Base-by-base conservation (phyloP, 2,888 invertebrate species). In the Ferdinandea cuprea region DNA sequence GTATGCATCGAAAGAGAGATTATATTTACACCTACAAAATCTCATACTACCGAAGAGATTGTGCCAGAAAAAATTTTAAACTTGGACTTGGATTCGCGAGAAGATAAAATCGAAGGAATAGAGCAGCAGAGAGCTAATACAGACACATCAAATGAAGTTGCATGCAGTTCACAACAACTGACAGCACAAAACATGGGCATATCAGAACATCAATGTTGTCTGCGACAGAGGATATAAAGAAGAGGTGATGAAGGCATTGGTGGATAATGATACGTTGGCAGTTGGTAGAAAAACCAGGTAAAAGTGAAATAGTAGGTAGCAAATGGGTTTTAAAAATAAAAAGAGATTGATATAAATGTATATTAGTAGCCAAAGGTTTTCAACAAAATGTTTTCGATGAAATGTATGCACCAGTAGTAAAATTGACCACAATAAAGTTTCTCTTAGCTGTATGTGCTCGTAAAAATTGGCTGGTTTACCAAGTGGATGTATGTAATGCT, bases 401-500 rank as follows among this genome's bases (percentile, higher is more conserved):
- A 17, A 21, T 32, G 3, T 32, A 32, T 11, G 40, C 46, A 19
- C 46, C 11, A 9, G 15, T 15, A 40, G 46, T 61, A 6, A 35
- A 19, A 11, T 21, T 61, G 13, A 9, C 19, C 5, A 48, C 46
- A n/a, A 46, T 46, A 13, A 42, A 61, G 19, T 11, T 21, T 19
- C 13, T 52, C 13, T 52, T 13, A 19, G 35, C 37, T 54, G n/a
- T 54, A 54, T 35, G 17, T 17, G 54, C 37, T 1, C 37, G 35
- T 54, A 54, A 54, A 30, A 54, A 37, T 19, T 19, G 54, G 37
- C 17, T 54, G 13, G 37, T 54, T 0, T 35, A 54, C 7, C 54
- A 54, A 54, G 19, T 54, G 54, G 54, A 54, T 35, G 61, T 42
- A 35, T 61, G 28, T 3, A 61, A 42, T 15, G 46, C 8, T 46